Conservation (phyloP, 2,113 vertebrate genomes). For the Neodon shergylaensis region DNA sequence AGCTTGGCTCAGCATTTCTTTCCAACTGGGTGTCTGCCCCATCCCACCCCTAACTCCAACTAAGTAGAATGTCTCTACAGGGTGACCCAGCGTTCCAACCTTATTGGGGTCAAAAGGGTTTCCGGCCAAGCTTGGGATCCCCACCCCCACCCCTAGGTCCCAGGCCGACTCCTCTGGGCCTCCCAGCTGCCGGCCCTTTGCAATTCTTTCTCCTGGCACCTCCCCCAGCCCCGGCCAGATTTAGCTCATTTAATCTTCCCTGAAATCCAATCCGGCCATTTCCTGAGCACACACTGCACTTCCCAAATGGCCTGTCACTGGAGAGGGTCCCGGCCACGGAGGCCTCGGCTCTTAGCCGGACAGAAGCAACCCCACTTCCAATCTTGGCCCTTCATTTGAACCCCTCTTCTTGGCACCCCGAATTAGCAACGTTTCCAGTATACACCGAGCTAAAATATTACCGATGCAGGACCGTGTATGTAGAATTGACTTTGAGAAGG, state of each 20-base stretch:
- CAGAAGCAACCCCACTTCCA: neutral
- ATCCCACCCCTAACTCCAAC: neutral
- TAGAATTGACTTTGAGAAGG: neutral
- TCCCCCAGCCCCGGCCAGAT: conserved; percentile 70
- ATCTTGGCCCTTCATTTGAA: neutral
- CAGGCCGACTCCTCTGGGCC: neutral
- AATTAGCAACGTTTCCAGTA: neutral
- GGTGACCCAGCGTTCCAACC: conserved; percentile 63
- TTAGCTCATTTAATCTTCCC: conserved; percentile 80
- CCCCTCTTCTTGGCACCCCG: neutral
- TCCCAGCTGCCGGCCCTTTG: neutral
- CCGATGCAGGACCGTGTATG: neutral
- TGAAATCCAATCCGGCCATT: conserved; percentile 71
- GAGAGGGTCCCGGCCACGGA: neutral
- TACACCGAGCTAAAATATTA: neutral
- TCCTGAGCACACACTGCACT: conserved; percentile 72
- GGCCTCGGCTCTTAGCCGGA: neutral
- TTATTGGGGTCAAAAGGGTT: conserved; percentile 60
- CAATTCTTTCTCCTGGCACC: conserved; percentile 13
- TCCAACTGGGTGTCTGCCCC: neutral
- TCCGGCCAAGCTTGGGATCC: conserved; percentile 61
- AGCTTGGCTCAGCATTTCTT: neutral
- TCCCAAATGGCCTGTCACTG: conserved; percentile 64
- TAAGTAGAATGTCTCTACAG: neutral
- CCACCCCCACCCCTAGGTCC: conserved; percentile 40